phyloP scores from a whole-genome alignment of 2,797 vertebrate genomes.

The Peromyscus nudipes region DNA sequence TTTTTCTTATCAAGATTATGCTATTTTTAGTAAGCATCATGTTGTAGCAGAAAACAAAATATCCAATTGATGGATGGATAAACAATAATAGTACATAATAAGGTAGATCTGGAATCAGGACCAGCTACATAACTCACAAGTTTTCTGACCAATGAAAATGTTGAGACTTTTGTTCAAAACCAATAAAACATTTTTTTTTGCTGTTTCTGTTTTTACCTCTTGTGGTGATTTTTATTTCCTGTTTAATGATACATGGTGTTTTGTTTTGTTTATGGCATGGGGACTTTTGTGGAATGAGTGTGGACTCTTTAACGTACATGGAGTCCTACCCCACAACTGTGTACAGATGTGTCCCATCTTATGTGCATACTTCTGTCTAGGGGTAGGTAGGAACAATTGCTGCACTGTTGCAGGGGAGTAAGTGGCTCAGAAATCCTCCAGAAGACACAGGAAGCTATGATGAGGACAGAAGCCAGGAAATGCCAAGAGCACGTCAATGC shows the following conservation, averaged over 20 bases:
- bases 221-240: not conserved
- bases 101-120: not conserved
- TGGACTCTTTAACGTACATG: accelerated
- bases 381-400: not conserved
- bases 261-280: not conserved
- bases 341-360: accelerated
- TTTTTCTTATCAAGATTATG: not conserved
- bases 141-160: not conserved
- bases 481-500: accelerated
- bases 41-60: slow-evolving; percentile 16
- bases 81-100: not conserved
- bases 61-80: not conserved
- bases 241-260: not conserved
- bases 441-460: accelerated
- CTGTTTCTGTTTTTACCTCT: not conserved
- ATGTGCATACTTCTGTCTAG: not conserved
- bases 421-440: not conserved
- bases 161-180: not conserved
- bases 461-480: not conserved
- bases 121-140: not conserved
- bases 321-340: not conserved
- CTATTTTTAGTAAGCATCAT: not conserved
- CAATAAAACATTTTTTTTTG: not conserved
- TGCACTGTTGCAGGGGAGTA: accelerated
- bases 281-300: not conserved